Conservation (phyloP, 2,888 invertebrate genomes). For the Theristus sp. region DNA sequence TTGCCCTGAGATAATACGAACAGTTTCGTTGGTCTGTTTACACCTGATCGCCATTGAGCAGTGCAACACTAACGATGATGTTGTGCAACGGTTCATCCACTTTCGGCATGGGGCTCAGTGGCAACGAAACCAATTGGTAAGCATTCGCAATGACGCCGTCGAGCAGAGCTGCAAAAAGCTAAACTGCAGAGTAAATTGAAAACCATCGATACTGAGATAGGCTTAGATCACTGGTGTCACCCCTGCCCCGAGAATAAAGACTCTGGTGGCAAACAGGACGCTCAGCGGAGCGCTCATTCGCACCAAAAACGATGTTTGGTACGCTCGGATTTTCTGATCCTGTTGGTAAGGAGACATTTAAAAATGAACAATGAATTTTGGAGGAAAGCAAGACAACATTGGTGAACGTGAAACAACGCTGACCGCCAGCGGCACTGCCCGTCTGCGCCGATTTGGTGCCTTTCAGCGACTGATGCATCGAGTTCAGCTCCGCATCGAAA, state of each 20-base stretch:
- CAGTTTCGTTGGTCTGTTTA: background rate
- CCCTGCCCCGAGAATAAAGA: background rate
- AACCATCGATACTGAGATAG: no score
- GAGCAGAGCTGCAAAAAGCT: constrained; percentile 12
- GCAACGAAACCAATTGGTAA: constrained; percentile 14
- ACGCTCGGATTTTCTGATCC: no score
- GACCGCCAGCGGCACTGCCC: constrained; percentile 1
- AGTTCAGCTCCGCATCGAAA: background rate
- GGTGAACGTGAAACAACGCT: no score
- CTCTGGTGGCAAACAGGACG: background rate
- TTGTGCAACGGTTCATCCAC: constrained; percentile 7
- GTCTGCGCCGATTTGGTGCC: background rate
- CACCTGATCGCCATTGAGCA: background rate
- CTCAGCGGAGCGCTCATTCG: background rate
- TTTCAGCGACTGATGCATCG: constrained; percentile 1
- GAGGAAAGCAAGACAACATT: no score
- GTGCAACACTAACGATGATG: background rate
- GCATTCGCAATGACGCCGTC: constrained; percentile 20
- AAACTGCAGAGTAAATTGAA: background rate
- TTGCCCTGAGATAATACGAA: constrained; percentile 13
- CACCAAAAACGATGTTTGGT: no score
- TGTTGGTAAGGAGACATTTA: no score
- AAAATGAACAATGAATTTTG: no score
- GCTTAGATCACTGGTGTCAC: background rate
- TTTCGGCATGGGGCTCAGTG: constrained; percentile 3